These are phyloP conservation scores for Jaculus jaculus DNA, from an alignment of 2,113 vertebrate species.

Conservation along the genomic window DNA sequence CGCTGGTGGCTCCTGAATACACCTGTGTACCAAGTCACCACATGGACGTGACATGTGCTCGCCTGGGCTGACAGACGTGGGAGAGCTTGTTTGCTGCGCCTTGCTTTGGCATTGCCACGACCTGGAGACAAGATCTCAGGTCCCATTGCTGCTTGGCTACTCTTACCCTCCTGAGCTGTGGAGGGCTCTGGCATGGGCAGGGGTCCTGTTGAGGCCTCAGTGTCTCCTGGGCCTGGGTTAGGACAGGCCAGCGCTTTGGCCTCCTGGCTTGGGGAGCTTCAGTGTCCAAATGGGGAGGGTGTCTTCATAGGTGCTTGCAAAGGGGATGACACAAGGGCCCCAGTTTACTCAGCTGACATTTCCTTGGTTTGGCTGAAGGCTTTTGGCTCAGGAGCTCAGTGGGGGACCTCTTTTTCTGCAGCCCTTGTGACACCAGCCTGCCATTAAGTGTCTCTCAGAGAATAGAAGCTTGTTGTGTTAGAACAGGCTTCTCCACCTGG, in stretches of 20 bases:
- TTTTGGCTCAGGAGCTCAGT: conserved; percentile 73
- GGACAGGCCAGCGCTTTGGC: conserved; percentile 25
- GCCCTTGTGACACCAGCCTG: conserved; percentile 21
- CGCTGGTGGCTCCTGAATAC: not conserved
- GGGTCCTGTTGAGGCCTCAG: not conserved
- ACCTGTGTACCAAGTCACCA: too few relatives aligned
- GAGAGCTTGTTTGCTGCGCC: not conserved
- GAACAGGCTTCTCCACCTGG: conserved; percentile 54
- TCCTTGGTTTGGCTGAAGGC: conserved; percentile 60
- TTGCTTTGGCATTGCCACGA: not conserved
- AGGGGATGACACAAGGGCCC: not conserved
- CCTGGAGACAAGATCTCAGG: not conserved
- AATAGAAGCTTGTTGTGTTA: conserved; percentile 76
- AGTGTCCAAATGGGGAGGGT: conserved; percentile 33
- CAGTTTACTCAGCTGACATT: conserved; percentile 67
- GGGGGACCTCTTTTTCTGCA: conserved; percentile 69
- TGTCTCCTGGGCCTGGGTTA: not conserved
- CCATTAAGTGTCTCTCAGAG: conserved; percentile 70
- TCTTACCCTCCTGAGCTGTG: not conserved
- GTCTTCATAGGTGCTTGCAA: not conserved
- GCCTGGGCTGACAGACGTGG: fast-evolving
- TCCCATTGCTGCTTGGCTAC: not conserved
- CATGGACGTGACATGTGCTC: fast-evolving
- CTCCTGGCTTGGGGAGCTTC: conserved; percentile 49
- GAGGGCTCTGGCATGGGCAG: too few relatives aligned